Evolutionary conservation across 2,797 vertebrate species (phyloP).

Genomic region (Sebastes vulpes): DNA sequence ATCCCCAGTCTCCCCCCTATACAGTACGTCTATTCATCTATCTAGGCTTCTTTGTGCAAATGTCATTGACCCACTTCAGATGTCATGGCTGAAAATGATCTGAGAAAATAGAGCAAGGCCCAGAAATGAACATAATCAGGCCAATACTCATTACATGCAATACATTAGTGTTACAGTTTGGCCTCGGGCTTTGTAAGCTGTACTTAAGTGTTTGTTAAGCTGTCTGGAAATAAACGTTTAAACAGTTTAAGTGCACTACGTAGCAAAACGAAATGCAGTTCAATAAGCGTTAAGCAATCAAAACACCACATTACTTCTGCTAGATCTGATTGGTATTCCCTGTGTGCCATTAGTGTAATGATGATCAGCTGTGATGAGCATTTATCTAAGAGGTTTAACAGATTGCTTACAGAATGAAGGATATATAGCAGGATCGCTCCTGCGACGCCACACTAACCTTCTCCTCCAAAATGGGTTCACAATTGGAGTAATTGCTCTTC

Average conservation of each 20-base stretch:
- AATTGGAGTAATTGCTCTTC: slow-evolving; percentile 96
- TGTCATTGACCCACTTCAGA: slow-evolving; percentile 62
- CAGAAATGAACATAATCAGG: slow-evolving; percentile 60
- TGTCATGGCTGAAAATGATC: slow-evolving; percentile 41
- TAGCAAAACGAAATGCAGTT: not conserved
- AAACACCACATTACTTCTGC: slow-evolving; percentile 1
- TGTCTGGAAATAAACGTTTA: slow-evolving; percentile 1
- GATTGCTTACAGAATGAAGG: not conserved
- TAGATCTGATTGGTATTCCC: not conserved
- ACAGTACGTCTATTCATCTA: not conserved
- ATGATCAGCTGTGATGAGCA: slow-evolving; percentile 4
- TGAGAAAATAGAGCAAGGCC: slow-evolving; percentile 63
- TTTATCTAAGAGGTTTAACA: not conserved
- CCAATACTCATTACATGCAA: slow-evolving; percentile 37
- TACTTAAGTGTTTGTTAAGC: not conserved
- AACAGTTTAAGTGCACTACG: not conserved
- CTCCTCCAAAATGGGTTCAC: slow-evolving; percentile 95
- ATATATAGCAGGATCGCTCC: not conserved
- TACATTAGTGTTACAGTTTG: slow-evolving; percentile 8
- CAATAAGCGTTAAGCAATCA: not conserved
- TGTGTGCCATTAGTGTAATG: not conserved
- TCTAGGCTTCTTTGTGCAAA: not conserved
- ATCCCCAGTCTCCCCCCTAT: not conserved
- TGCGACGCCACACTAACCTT: slow-evolving; percentile 86
- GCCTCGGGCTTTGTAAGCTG: slow-evolving; percentile 8